Evolutionary conservation across 2,113 vertebrate genomes (phyloP), one percentile per base, ranked within the genome.

Genomic region (Nipponia nippon): DNA sequence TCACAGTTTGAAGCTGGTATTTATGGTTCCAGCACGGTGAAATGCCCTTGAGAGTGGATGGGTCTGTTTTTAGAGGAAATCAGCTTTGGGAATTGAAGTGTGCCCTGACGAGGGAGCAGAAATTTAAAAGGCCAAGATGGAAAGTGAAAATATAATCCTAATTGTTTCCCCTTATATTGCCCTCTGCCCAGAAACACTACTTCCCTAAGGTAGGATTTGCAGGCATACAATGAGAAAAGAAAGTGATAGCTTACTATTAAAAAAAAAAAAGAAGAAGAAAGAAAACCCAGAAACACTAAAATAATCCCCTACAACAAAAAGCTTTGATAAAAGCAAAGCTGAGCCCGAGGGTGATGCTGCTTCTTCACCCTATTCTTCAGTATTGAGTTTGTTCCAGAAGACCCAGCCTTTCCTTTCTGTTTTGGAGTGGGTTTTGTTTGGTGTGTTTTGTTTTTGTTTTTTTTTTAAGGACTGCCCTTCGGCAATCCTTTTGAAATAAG

Each of bases 261-360:
- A 34, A 16, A 10, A 30, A n/a, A 32, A 16, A 19, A 34, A 1
- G 34, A 7, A 55, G 8, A 15, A 53, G 29, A 70, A 32, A 82
- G 55, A 62, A 75, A 96, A 10, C 32, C 13, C 38, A 91, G 84
- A 91, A 85, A 85, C 65, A 65, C 23, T 56, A 63, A 84, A 94
- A 96, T 90, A 95, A 97, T 96, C 83, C 89, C 53, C 72, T 95
- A 49, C 83, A 94, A 93, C 83, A 95, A 80, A 95, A 90, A 72
- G 36, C 92, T 89, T 93, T 95, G 94, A 93, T 93, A 93, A 92
- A 89, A 93, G 87, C 89, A 94, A 95, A 95, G 59, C 95, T 94
- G 77, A 93, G 94, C 95, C 96, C 75, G 63, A 91, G 93, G 89
- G 84, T 86, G 89, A 83, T 87, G 77, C 65, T 91, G 66, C 95